Conservation (phyloP, 2,888 invertebrate genomes). For the Sylvicola cinctus region DNA sequence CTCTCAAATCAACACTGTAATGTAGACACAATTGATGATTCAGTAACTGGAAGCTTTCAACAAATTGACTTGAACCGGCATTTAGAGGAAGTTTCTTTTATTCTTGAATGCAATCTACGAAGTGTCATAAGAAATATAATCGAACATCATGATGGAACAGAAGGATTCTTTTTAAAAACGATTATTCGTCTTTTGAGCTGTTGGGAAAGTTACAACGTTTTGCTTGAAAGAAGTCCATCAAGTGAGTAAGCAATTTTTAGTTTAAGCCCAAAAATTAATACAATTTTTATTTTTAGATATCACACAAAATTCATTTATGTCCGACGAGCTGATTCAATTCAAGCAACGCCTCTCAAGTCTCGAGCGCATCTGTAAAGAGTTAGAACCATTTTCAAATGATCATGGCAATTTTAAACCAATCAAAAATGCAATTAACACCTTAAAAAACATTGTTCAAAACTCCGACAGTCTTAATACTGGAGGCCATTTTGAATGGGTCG, state of each 20-base stretch:
- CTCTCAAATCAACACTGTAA: slow-evolving; percentile 19
- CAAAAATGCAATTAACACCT: not conserved
- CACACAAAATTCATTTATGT: slow-evolving; percentile 9
- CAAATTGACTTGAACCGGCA: slow-evolving; percentile 43
- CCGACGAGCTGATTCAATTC: slow-evolving; percentile 17
- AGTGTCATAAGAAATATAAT: slow-evolving; percentile 21
- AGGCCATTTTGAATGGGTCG: slow-evolving; percentile 88
- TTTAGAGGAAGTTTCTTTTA: slow-evolving; percentile 39
- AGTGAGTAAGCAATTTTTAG: too few relatives aligned
- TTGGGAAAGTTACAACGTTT: too few relatives aligned
- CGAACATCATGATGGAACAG: too few relatives aligned
- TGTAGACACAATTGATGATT: slow-evolving; percentile 24
- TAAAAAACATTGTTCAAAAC: not conserved
- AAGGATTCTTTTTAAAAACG: too few relatives aligned
- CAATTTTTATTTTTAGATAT: not conserved
- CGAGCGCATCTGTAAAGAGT: slow-evolving; percentile 10
- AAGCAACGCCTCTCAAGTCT: slow-evolving; percentile 15
- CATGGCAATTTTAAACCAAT: not conserved
- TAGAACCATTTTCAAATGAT: too few relatives aligned
- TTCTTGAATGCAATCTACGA: slow-evolving; percentile 29
- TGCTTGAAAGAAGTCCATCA: too few relatives aligned
- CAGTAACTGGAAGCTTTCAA: slow-evolving; percentile 74
- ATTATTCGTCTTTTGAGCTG: too few relatives aligned
- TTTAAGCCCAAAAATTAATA: too few relatives aligned
- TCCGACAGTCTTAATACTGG: slow-evolving; percentile 44